These are phyloP conservation scores for Etheostoma spectabile DNA, from an alignment of 2,113 vertebrate species.

Conservation along the genomic window DNA sequence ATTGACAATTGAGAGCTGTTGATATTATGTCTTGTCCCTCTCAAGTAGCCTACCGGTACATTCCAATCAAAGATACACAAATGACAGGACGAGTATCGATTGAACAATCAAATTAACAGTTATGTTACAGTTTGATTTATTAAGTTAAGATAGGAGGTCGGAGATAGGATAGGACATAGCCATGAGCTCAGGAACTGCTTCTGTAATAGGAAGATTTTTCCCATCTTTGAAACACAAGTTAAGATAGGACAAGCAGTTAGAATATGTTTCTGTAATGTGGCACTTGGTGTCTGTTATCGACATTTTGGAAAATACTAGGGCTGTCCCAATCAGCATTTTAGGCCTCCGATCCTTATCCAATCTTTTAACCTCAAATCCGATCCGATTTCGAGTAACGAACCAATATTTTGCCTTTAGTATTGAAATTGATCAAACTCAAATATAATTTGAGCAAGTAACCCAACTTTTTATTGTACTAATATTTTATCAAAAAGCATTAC, in stretches of 20 bases:
- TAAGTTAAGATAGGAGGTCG: neutral
- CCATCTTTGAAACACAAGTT: neutral
- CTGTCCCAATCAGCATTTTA: too few species aligned
- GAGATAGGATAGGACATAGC: neutral
- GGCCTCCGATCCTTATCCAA: too few species aligned
- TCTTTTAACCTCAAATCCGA: too few species aligned
- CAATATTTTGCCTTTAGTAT: too few species aligned
- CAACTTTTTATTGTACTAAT: too few species aligned
- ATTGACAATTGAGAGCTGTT: neutral
- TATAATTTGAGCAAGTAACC: too few species aligned
- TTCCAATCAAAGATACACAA: neutral
- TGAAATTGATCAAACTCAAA: too few species aligned
- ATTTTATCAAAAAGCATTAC: too few species aligned
- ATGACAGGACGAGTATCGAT: neutral
- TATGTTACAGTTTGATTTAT: neutral
- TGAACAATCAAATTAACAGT: neutral
- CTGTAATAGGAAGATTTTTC: neutral
- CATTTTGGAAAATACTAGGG: slow-evolving; percentile 1
- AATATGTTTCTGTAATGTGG: neutral
- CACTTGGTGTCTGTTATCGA: neutral
- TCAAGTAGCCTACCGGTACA: neutral
- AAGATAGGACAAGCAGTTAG: neutral
- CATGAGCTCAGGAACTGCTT: neutral
- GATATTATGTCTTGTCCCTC: neutral
- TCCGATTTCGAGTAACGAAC: too few species aligned